Evolutionary conservation across 92 coral and sea anemone species (phyloP).

Genomic region (Parazoanthus atlanticus): DNA sequence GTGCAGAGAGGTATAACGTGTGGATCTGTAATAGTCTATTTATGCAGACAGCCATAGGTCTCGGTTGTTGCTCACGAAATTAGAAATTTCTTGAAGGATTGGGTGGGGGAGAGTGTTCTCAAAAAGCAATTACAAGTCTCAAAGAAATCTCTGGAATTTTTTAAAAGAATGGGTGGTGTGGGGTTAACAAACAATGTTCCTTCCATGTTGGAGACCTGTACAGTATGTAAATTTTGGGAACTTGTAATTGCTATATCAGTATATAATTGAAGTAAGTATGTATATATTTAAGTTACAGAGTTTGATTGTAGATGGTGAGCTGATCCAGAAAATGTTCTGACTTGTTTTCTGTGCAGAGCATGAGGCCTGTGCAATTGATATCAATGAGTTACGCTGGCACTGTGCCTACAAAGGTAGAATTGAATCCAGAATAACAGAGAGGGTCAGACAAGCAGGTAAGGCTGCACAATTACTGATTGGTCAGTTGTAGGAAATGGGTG

Average conservation of each 20-base stretch:
- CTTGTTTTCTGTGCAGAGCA: slow-evolving; percentile 64
- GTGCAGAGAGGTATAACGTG: slow-evolving; percentile 83
- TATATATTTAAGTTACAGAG: background rate
- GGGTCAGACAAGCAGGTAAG: slow-evolving; percentile 92
- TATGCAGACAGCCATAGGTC: too few relatives aligned
- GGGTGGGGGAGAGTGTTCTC: too few relatives aligned
- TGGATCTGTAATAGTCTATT: background rate
- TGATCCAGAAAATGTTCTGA: background rate
- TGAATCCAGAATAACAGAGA: slow-evolving; percentile 81
- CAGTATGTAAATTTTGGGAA: too few relatives aligned
- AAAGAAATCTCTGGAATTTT: too few relatives aligned
- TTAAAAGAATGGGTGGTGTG: too few relatives aligned
- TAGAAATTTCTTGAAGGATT: too few relatives aligned
- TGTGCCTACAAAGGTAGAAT: slow-evolving; percentile 92
- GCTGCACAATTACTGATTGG: background rate
- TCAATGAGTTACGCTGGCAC: slow-evolving; percentile 96
- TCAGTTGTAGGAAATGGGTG: background rate
- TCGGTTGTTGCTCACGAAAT: too few relatives aligned
- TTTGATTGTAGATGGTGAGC: background rate
- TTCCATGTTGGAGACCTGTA: too few relatives aligned
- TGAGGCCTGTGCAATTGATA: slow-evolving; percentile 96
- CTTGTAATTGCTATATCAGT: too few relatives aligned
- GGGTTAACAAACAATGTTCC: too few relatives aligned
- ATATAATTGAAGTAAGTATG: too few relatives aligned
- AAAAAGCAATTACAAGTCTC: too few relatives aligned